These are phyloP conservation scores for Microcebus murinus DNA, from an alignment of 2,113 vertebrate species.

Conservation along the genomic window DNA sequence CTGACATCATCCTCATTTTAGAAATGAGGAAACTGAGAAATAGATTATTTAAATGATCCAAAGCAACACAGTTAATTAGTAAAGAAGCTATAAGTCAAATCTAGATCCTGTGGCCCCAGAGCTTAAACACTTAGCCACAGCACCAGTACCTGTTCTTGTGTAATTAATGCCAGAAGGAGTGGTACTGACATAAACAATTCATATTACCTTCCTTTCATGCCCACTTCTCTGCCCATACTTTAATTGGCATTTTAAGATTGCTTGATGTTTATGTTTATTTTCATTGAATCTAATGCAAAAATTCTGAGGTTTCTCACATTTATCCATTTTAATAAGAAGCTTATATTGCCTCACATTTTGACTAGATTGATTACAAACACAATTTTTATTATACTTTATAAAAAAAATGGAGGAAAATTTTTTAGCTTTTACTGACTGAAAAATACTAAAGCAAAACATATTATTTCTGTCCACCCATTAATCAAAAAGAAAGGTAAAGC, in stretches of 20 bases:
- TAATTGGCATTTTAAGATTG: neutral
- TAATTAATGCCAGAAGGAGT: neutral
- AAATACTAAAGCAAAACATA: neutral
- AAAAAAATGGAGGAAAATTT: neutral
- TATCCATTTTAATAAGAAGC: neutral
- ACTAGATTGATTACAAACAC: neutral
- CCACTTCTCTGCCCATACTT: neutral
- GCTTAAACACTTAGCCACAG: accelerated
- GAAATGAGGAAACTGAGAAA: neutral
- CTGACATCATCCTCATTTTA: neutral
- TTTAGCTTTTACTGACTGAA: neutral
- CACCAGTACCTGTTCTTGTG: accelerated
- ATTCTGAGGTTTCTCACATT: neutral
- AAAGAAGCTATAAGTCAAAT: neutral
- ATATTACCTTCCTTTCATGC: neutral
- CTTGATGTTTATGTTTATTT: neutral
- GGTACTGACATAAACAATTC: neutral
- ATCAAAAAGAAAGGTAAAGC: neutral
- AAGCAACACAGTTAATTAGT: neutral
- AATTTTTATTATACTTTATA: neutral
- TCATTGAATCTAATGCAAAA: neutral
- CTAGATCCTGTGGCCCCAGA: no score
- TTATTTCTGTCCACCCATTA: neutral
- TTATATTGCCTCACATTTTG: neutral
- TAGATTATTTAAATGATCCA: neutral